phyloP scores from a whole-genome alignment of 2,113 vertebrate genomes.

The Mus pahari region DNA sequence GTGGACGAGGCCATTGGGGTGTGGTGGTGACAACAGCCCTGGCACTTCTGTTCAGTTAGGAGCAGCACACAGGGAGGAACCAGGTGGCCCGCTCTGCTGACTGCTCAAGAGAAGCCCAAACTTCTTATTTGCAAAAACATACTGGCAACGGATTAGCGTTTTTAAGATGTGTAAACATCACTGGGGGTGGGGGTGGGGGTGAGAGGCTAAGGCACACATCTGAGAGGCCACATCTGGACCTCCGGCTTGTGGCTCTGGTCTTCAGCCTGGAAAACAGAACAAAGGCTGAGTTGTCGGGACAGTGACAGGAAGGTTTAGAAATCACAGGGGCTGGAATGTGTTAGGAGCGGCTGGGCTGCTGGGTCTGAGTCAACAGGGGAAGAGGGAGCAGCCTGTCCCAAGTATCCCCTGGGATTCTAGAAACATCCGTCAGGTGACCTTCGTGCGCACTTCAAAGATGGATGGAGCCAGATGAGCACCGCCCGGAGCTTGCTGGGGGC shows the following conservation, averaged over 20 bases:
- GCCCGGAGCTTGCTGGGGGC: neutral
- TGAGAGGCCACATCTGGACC: slow-evolving; percentile 57
- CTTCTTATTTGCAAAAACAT: slow-evolving; percentile 33
- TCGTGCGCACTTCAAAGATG: slow-evolving; percentile 52
- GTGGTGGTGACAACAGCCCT: accelerated
- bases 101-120: slow-evolving; percentile 2
- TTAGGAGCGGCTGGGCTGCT: slow-evolving; percentile 34
- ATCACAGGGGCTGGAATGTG: slow-evolving; percentile 54
- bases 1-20: accelerated
- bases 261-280: slow-evolving; percentile 64
- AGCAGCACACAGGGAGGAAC: accelerated
- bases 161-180: slow-evolving; percentile 15
- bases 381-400: neutral
- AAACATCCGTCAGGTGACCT: slow-evolving; percentile 55
- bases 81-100: neutral
- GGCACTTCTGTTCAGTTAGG: neutral
- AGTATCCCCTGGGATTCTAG: neutral
- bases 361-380: neutral
- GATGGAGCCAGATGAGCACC: neutral
- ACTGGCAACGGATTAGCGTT: neutral
- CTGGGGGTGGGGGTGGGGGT: neutral
- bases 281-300: slow-evolving; percentile 53
- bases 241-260: slow-evolving; percentile 29
- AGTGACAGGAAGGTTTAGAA: slow-evolving; percentile 63
- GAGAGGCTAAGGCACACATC: neutral